Evolutionary conservation across 2,113 vertebrate genomes (phyloP).

Genomic region (Herpetotheres cachinnans): DNA sequence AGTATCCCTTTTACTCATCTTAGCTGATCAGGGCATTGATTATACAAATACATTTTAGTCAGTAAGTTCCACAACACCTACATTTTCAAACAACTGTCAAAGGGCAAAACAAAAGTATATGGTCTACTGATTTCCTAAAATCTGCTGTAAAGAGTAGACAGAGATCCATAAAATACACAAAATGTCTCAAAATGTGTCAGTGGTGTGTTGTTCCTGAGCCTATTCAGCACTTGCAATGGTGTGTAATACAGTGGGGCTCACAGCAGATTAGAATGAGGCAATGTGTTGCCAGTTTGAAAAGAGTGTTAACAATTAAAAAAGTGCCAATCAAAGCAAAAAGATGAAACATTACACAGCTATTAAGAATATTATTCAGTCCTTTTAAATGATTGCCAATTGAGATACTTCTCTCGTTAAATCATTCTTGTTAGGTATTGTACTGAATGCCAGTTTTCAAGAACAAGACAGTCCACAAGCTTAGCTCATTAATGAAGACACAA

Average conservation of each 20-base stretch:
- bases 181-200: neutral
- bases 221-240: accelerated
- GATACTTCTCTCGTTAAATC: slow-evolving; percentile 20
- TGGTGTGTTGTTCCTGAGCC: neutral
- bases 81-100: neutral
- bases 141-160: neutral
- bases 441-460: neutral
- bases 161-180: neutral
- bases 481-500: slow-evolving; percentile 37
- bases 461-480: neutral
- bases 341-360: slow-evolving; percentile 38
- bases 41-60: neutral
- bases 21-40: neutral
- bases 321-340: slow-evolving; percentile 23
- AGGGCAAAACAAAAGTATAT: neutral
- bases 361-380: slow-evolving; percentile 38
- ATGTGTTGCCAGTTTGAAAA: slow-evolving; percentile 51
- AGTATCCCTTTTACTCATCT: neutral
- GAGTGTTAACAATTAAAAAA: slow-evolving; percentile 63
- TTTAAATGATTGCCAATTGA: slow-evolving; percentile 50
- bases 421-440: neutral
- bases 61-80: neutral
- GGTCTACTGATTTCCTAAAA: neutral
- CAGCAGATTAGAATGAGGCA: slow-evolving; percentile 46
- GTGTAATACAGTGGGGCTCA: neutral